Conservation (phyloP, 2,888 invertebrate genomes). For the Pyrrhia umbra region DNA sequence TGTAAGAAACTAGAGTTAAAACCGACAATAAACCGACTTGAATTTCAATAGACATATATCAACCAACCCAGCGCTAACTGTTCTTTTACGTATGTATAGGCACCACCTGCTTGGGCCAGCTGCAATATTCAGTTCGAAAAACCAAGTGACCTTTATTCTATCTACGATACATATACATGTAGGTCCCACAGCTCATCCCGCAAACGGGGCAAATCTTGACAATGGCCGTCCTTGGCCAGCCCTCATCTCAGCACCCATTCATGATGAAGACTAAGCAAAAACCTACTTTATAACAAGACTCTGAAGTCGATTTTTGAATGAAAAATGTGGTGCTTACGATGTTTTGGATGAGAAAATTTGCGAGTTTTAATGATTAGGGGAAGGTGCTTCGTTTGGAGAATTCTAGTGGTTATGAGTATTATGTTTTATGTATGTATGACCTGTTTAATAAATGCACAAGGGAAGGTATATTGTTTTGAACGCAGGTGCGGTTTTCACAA, state of each 20-base stretch:
- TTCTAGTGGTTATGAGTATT: slow-evolving; percentile 60
- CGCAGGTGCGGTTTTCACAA: slow-evolving; percentile 25
- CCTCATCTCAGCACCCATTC: slow-evolving; percentile 74
- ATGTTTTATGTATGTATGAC: slow-evolving; percentile 44
- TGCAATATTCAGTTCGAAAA: slow-evolving; percentile 18
- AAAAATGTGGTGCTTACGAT: slow-evolving; percentile 34
- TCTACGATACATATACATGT: slow-evolving; percentile 34
- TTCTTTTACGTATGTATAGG: neutral
- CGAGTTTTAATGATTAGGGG: slow-evolving; percentile 73
- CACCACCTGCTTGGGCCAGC: slow-evolving; percentile 30
- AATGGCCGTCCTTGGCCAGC: slow-evolving; percentile 86
- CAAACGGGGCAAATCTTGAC: slow-evolving; percentile 76
- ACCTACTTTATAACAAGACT: slow-evolving; percentile 56
- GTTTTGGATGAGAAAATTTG: slow-evolving; percentile 37
- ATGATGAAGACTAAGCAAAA: slow-evolving; percentile 53
- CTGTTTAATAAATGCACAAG: slow-evolving; percentile 43
- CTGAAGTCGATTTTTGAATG: slow-evolving; percentile 51
- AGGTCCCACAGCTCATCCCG: slow-evolving; percentile 51
- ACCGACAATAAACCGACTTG: too few relatives aligned
- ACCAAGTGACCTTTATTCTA: slow-evolving; percentile 50
- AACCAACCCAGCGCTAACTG: neutral
- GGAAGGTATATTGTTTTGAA: slow-evolving; percentile 32
- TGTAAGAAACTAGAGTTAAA: too few relatives aligned
- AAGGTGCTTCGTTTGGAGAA: slow-evolving; percentile 67
- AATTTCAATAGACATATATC: too few relatives aligned